Conservation (phyloP, 2,797 vertebrate species). For the Ctenosaura bakeri region DNA sequence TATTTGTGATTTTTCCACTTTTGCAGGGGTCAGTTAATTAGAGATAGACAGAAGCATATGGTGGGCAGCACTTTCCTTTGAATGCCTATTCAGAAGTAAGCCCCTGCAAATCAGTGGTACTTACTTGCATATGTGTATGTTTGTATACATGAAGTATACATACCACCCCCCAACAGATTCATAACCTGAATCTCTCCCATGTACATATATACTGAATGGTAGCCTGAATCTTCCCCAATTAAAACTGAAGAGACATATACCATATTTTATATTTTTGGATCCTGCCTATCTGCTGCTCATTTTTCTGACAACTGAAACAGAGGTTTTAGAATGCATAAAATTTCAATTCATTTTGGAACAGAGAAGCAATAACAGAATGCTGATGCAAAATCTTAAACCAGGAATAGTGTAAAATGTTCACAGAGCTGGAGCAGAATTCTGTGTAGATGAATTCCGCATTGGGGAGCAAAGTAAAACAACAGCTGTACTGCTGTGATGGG, state of each 20-base stretch:
- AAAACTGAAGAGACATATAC: too few species aligned
- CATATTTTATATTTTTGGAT: too few species aligned
- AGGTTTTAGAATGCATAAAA: not conserved
- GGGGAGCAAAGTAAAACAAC: not conserved
- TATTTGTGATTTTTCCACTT: too few species aligned
- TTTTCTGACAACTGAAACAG: not conserved
- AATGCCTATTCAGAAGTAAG: not conserved
- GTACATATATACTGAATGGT: too few species aligned
- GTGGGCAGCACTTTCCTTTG: not conserved
- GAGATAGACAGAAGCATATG: not conserved
- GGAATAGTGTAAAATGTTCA: not conserved
- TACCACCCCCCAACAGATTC: too few species aligned
- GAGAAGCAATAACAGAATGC: not conserved
- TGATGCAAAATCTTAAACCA: not conserved
- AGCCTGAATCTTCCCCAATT: too few species aligned
- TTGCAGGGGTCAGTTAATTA: not conserved
- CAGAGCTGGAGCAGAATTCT: not conserved
- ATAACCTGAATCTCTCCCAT: too few species aligned
- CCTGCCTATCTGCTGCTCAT: not conserved
- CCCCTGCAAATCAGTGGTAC: not conserved
- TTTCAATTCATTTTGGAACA: conserved; percentile 8
- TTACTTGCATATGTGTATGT: too few species aligned
- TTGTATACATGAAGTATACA: too few species aligned
- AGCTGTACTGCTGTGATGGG: not conserved
- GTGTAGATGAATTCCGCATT: not conserved